These are phyloP conservation scores for Orientallactaga bullata DNA, from an alignment of 2,113 vertebrate species.

Conservation along the genomic window DNA sequence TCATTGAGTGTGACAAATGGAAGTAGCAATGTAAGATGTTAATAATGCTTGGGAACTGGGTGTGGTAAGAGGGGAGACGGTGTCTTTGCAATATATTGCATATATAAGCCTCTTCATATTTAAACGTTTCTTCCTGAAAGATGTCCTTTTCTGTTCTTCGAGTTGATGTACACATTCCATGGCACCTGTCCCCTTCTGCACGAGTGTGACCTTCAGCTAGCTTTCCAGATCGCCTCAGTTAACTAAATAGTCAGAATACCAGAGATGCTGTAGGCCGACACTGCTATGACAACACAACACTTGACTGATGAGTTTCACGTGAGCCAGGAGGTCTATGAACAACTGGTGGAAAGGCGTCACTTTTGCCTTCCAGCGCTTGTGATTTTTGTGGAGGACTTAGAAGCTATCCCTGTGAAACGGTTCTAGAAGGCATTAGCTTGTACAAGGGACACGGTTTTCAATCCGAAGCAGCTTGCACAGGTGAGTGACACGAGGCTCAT, in stretches of 20 bases:
- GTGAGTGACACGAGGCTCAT: neutral
- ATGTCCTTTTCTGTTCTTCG: conserved; percentile 38
- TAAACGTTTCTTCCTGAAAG: conserved; percentile 31
- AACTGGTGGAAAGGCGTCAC: too few relatives aligned
- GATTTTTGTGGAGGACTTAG: neutral
- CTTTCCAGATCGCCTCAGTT: neutral
- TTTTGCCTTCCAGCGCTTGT: too few relatives aligned
- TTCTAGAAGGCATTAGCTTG: neutral
- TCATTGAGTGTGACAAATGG: conserved; percentile 35
- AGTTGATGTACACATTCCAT: neutral
- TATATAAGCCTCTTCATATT: neutral
- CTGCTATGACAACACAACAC: conserved; percentile 42
- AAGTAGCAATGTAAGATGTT: neutral
- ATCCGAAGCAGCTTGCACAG: neutral
- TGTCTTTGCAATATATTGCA: neutral
- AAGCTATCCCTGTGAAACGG: neutral
- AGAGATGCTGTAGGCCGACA: neutral
- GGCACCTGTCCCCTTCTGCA: neutral
- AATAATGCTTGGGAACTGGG: neutral
- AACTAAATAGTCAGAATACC: conserved; percentile 27
- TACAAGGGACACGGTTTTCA: neutral
- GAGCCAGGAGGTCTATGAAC: too few relatives aligned
- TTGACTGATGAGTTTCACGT: conserved; percentile 28
- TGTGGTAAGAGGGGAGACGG: neutral
- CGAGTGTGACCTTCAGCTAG: conserved; percentile 20